phyloP scores from a whole-genome alignment of 2,113 vertebrate genomes.

The Microcebus tavaratra region DNA sequence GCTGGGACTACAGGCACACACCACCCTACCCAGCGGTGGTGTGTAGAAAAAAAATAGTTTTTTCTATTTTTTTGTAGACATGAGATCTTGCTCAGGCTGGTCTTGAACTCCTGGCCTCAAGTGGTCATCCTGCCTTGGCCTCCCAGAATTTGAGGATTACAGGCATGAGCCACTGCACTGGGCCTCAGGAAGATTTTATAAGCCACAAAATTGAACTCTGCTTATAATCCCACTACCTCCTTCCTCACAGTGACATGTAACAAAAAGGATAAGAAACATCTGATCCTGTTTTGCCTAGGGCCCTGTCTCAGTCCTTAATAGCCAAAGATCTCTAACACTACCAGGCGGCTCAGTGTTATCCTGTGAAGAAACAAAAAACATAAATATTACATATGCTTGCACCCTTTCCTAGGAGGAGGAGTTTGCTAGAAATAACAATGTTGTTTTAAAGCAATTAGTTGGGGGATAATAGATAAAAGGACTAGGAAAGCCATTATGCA shows the following conservation, averaged over 20 bases:
- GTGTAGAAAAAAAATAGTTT: no score
- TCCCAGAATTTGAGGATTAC: no score
- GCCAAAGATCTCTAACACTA: not conserved
- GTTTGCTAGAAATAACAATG: conserved; percentile 38
- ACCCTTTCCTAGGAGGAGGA: not conserved
- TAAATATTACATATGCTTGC: not conserved
- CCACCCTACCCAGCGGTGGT: no score
- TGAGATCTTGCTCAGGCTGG: no score
- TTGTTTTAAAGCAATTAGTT: conserved; percentile 57
- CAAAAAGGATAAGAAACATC: not conserved
- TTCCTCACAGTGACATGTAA: not conserved
- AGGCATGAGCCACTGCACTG: no score
- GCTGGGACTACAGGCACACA: no score
- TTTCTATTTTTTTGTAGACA: no score
- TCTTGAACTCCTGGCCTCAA: no score
- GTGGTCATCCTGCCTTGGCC: no score
- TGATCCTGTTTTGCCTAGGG: not conserved
- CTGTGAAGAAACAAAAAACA: not conserved
- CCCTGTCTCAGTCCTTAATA: not conserved
- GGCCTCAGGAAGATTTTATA: not conserved
- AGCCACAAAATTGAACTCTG: not conserved
- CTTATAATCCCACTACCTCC: not conserved
- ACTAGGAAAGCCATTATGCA: conserved; percentile 59
- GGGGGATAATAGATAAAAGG: not conserved
- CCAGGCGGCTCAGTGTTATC: not conserved